Evolutionary conservation across 2,888 invertebrate species (phyloP), one percentile per base, ranked within the genome.

Genomic region (Oxystoma pomonae): DNA sequence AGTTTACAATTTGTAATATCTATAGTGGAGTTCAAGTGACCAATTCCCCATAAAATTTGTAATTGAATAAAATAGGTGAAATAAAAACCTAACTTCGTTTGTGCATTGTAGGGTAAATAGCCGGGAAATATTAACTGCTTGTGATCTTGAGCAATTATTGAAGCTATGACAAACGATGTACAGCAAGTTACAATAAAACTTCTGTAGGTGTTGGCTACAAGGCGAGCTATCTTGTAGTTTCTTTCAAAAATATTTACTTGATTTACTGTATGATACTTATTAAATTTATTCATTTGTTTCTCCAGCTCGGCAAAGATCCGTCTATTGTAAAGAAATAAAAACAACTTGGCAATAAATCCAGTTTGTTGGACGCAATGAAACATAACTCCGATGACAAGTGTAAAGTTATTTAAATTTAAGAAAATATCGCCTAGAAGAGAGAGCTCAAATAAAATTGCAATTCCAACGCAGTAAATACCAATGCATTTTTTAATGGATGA

Each of bases 1-100:
- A 62, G 18, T 49, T 55, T 58, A 18, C 52, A 58, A 21, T 58
- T 58, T 7, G 58, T 19, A 49, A 62, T 55, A 12, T 62, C 62
- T 18, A 62, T 20, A 2, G 58, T 35, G 20, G 62, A 21, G 20
- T 62, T 62, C 20, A 62, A 9, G 5, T 19, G 19, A 7, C 58
- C 62, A 12, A 58, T 49, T 9, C 55, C 1, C 5, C 17, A 35
- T 0, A 62, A 2, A 17, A 12, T 21, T 1, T 16, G 16, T 16
- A 58, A 49, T 55, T 62, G 58, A 17, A 52, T 55, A 20, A 55
- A 1, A 62, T 20, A 58, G 2, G 58, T 62, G n/a, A 2, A 19
- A 20, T 21, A n/a, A 22, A 58, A 62, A n/a, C n/a, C n/a, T n/a
- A n/a, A n/a, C n/a, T n/a, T n/a, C 1, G 12, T 16, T 0, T 49